Evolutionary conservation across 2,888 invertebrate genomes (phyloP).

Genomic region (Dascillus cervinus): DNA sequence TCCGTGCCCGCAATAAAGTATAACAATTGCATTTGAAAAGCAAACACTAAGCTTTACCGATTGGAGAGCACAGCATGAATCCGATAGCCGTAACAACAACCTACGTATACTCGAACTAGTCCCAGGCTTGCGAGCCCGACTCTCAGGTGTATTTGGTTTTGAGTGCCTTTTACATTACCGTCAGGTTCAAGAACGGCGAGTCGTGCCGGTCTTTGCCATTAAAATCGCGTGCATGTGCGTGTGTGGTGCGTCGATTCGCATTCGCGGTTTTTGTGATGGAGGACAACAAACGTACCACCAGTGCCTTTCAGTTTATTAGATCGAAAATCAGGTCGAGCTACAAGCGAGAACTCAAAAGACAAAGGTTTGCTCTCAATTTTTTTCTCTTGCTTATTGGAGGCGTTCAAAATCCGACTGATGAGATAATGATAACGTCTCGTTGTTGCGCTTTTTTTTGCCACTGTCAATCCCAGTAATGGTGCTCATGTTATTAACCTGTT

Average conservation of each 20-base stretch:
- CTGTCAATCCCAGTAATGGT: too few species aligned
- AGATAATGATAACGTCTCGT: too few species aligned
- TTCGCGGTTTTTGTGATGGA: constrained; percentile 12
- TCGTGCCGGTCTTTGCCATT: constrained; percentile 2
- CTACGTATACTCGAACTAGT: constrained; percentile 5
- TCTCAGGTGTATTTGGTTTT: constrained; percentile 7
- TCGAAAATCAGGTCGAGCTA: constrained; percentile 7
- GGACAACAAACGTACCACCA: constrained; percentile 5
- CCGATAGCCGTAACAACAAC: constrained; percentile 3
- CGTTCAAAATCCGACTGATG: too few species aligned
- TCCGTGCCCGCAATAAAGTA: too few species aligned
- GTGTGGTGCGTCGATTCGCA: too few species aligned
- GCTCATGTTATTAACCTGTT: too few species aligned
- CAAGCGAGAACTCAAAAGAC: constrained; percentile 7
- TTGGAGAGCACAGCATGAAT: constrained; percentile 1
- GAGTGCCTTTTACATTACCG: constrained; percentile 4
- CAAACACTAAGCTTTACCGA: constrained; percentile 2
- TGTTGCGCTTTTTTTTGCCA: too few species aligned
- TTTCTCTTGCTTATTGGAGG: too few species aligned
- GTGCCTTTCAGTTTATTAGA: constrained; percentile 11
- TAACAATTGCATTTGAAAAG: too few species aligned
- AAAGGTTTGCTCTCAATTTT: constrained; percentile 7
- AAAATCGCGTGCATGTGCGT: too few species aligned
- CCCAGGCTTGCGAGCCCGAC: constrained; percentile 1
- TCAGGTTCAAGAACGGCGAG: constrained; percentile 4